Base-by-base conservation (phyloP, 2,113 vertebrate species). In the Andinoacara biseriatus region DNA sequence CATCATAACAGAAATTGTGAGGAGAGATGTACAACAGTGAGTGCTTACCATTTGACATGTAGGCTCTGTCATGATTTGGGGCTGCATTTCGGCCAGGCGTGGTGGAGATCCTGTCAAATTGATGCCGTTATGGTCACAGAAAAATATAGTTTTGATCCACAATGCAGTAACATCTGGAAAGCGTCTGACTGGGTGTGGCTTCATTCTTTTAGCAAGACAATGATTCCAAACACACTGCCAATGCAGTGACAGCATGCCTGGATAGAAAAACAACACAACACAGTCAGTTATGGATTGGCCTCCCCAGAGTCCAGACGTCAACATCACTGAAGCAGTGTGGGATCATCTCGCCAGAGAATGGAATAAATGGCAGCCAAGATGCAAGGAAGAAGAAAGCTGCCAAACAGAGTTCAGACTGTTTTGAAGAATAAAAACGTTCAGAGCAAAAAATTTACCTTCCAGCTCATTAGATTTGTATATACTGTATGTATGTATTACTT, bases 341-440 rank as follows among this genome's bases (percentile, higher is more conserved):
- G 5, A 33, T 33, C 33, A 33, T 33, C 33, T 33, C 6, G 6
- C 6, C 33, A 33, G 33, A 33, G 6, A 33, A 33, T 13, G 1
- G 40, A 67, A 46, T 15, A 29, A 69, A 69, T 7, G 40, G n/a
- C 38, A 65, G 62, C 22, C 38, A 3, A 67, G 4, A 69, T 49
- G 15, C 22, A 69, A 69, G 49, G 63, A 69, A 69, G 40, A 69
- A 69, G 26, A 69, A 69, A 69, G 63, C 63, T 49, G 40, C 22
- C 24, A 46, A 69, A 69, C 22, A 69, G 40, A 69, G 65, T 49
- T 69, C 43, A 69, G 43, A 43, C 43, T 20, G 17, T 49, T 11
- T 69, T 49, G 11, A 29, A 20, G 65, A 69, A 69, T 17, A 69
- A 17, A 69, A 24, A 15, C 1, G 10, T 26, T 49, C 24, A 69